Conservation (phyloP, 2,888 invertebrate genomes). For the Megaustenia siamemsis region DNA sequence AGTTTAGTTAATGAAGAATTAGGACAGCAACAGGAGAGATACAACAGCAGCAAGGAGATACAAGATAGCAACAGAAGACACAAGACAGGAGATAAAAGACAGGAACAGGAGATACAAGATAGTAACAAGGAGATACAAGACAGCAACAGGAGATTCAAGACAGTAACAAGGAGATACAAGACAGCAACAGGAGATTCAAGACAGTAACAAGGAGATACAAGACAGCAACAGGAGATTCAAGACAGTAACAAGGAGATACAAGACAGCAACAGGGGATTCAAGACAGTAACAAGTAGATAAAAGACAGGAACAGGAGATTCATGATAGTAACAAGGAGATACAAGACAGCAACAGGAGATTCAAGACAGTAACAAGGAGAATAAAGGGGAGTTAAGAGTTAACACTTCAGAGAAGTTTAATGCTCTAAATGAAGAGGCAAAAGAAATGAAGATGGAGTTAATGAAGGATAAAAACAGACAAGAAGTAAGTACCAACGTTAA, state of each 20-base stretch:
- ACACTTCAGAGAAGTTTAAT: not conserved
- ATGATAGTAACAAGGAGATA: not conserved
- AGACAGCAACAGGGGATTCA: no score
- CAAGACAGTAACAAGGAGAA: not conserved
- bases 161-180: no score
- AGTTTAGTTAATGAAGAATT: conserved; percentile 25
- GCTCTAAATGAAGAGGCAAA: not conserved
- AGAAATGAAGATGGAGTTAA: not conserved
- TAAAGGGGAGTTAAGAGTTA: not conserved
- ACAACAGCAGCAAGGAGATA: conserved; percentile 47
- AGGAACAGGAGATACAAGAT: no score
- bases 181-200: no score
- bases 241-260: no score
- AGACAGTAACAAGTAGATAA: not conserved
- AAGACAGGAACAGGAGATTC: not conserved
- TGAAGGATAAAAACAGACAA: not conserved
- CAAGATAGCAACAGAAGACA: no score
- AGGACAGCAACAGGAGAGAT: conserved; percentile 21
- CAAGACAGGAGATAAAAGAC: not conserved
- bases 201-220: no score
- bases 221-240: no score
- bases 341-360: conserved; percentile 13
- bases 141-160: no score
- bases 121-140: no score
- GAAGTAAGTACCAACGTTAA: not conserved